Percentiles rank a stretch among this genome's conserved stretches.
These are phyloP conservation scores for Pharmacophagus antenor DNA, from an alignment of 2,888 invertebrate species.

Conservation along the genomic window DNA sequence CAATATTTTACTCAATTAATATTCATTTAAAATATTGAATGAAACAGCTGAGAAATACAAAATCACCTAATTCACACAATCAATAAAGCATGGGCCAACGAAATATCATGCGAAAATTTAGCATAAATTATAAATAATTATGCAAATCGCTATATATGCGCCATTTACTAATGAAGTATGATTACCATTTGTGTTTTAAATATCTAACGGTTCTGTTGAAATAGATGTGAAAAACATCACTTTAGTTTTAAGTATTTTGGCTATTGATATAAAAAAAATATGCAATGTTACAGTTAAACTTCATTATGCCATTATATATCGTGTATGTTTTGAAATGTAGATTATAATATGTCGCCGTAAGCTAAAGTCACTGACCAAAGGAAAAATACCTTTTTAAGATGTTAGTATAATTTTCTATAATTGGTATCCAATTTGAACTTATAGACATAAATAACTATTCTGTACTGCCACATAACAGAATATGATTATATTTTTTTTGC, in stretches of 20 bases:
- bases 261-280: too few species aligned
- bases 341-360: too few species aligned
- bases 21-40: slow-evolving; percentile 13
- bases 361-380: too few species aligned
- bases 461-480: too few species aligned
- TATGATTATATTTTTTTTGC: background rate
- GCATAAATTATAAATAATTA: slow-evolving; percentile 23
- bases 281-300: too few species aligned
- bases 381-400: too few species aligned
- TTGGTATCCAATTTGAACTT: too few species aligned
- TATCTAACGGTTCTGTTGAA: slow-evolving; percentile 13
- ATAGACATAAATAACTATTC: too few species aligned
- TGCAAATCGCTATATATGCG: slow-evolving; percentile 21
- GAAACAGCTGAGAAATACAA: slow-evolving; percentile 20
- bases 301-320: too few species aligned
- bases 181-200: slow-evolving; percentile 7
- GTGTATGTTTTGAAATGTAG: too few species aligned
- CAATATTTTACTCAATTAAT: background rate
- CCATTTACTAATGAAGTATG: slow-evolving; percentile 3
- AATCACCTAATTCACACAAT: slow-evolving; percentile 17
- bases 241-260: background rate
- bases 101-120: slow-evolving; percentile 19
- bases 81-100: slow-evolving; percentile 1
- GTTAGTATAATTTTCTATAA: too few species aligned
- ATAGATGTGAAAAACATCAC: background rate